Evolutionary conservation across 2,113 vertebrate species (phyloP).

Genomic region (Grus americana): DNA sequence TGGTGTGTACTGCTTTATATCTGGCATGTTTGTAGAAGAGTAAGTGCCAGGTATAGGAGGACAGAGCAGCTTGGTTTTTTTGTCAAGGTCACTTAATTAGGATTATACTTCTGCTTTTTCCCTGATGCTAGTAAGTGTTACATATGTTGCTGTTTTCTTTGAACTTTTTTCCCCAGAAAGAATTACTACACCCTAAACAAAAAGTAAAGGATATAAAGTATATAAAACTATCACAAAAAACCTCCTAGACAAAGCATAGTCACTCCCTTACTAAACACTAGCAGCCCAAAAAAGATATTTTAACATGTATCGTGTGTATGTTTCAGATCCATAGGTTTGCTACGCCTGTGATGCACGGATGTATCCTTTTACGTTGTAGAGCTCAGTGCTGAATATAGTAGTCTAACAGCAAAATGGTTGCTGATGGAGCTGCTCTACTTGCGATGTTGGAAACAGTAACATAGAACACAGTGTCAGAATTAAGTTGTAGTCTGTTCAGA

Average conservation of each 20-base stretch:
- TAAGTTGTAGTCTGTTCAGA: neutral
- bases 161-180: neutral
- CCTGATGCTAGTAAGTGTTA: neutral
- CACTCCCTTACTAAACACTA: neutral
- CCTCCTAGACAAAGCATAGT: neutral
- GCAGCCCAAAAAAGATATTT: neutral
- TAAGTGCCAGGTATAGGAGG: neutral
- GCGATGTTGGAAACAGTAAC: neutral
- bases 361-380: slow-evolving; percentile 85
- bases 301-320: neutral
- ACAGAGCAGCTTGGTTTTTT: neutral
- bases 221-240: neutral
- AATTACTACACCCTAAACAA: neutral
- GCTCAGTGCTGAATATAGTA: neutral
- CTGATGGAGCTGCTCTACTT: neutral
- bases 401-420: neutral
- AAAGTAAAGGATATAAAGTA: neutral
- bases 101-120: neutral
- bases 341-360: slow-evolving; percentile 91
- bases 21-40: neutral
- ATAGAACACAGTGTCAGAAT: neutral
- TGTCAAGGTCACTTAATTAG: neutral
- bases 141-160: neutral
- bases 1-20: neutral
- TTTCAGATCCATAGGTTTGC: slow-evolving; percentile 93